phyloP scores from a whole-genome alignment of 1,140 invertebrate genomes.

The Anastatus disparis region DNA sequence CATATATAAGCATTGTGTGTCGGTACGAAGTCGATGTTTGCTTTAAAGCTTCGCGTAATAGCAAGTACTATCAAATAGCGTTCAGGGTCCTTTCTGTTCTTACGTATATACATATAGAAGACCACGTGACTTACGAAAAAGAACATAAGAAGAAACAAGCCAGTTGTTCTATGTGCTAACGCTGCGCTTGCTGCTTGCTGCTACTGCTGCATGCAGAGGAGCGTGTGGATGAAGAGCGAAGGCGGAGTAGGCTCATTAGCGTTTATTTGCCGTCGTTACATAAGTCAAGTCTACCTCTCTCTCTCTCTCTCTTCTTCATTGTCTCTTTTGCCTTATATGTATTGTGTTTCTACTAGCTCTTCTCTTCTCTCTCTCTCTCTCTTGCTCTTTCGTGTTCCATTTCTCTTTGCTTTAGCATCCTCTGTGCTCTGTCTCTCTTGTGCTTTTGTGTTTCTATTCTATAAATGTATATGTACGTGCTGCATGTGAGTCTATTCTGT shows the following conservation, averaged over 20 bases:
- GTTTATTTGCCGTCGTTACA: conserved; percentile 66
- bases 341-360: conserved; percentile 1
- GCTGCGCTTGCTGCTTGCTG: no score
- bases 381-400: neutral
- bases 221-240: conserved; percentile 46
- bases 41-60: no score
- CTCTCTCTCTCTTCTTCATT: conserved; percentile 34
- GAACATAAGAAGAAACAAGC: conserved; percentile 15
- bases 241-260: conserved; percentile 64
- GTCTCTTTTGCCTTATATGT: conserved; percentile 1
- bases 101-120: neutral
- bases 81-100: neutral
- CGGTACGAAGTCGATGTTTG: no score
- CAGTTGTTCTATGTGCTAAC: no score
- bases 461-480: no score
- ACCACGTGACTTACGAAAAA: neutral
- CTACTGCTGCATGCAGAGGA: conserved; percentile 31
- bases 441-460: neutral
- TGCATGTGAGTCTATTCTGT: no score
- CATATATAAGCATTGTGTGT: no score
- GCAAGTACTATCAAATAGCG: conserved; percentile 6
- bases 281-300: conserved; percentile 55
- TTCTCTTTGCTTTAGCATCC: neutral
- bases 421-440: neutral
- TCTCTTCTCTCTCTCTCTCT: conserved; percentile 20